These are phyloP conservation scores for Microtus richardsoni DNA, from an alignment of 2,113 vertebrate species.

Conservation along the genomic window DNA sequence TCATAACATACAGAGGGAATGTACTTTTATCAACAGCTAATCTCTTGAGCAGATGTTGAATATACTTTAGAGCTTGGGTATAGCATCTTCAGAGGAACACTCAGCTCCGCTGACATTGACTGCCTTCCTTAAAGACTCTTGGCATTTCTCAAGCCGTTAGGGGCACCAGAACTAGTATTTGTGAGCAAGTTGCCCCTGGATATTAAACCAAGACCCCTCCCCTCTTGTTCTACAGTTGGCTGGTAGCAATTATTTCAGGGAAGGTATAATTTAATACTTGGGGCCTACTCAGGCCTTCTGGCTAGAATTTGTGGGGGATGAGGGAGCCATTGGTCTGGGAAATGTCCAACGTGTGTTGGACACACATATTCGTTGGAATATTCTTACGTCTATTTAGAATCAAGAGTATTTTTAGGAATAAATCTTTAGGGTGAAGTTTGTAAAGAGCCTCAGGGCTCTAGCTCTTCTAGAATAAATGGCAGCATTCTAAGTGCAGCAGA, in stretches of 20 bases:
- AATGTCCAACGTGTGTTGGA: neutral
- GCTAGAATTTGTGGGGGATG: neutral
- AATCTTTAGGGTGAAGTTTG: constrained; percentile 33
- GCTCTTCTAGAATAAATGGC: neutral
- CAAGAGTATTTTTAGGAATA: constrained; percentile 51
- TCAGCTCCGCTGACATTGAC: neutral
- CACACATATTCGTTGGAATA: no score
- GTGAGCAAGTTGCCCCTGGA: neutral
- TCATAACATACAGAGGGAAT: no score
- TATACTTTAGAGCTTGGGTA: neutral
- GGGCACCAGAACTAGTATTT: neutral
- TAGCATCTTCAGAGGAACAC: neutral
- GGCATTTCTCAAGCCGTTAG: neutral
- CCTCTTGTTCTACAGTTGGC: neutral
- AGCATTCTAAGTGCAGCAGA: neutral
- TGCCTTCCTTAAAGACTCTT: neutral
- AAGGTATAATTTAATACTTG: neutral
- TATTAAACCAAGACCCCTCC: neutral
- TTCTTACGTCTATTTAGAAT: constrained; percentile 20
- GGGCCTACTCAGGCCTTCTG: neutral
- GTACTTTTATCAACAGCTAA: neutral
- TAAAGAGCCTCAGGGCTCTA: neutral
- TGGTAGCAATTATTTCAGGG: neutral
- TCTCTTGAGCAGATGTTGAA: constrained; percentile 4
- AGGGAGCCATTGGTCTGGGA: neutral